phyloP scores from a whole-genome alignment of 2,797 vertebrate species.

The Parauchenoglanis ngamensis region DNA sequence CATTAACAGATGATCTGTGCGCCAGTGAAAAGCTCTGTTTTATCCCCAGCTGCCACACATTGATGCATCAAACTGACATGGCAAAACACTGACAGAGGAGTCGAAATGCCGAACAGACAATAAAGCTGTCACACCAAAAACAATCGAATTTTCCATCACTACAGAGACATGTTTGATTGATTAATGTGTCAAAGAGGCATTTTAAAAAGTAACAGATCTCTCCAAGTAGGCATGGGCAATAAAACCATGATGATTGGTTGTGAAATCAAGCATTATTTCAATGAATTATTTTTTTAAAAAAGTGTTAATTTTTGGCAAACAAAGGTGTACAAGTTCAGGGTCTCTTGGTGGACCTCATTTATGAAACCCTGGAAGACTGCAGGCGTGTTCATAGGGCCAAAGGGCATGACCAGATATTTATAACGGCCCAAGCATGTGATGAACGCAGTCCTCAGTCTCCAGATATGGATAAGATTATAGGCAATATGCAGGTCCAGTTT shows the following conservation, averaged over 20 bases:
- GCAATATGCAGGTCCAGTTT: too few relatives aligned
- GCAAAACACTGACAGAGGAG: neutral
- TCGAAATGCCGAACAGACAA: conserved; percentile 22
- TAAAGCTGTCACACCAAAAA: neutral
- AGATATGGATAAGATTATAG: too few relatives aligned
- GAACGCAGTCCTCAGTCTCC: too few relatives aligned
- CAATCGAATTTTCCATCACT: neutral
- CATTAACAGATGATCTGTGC: conserved; percentile 1
- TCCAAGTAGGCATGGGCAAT: neutral
- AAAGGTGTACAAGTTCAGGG: too few relatives aligned
- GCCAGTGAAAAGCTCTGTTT: neutral
- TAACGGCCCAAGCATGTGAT: too few relatives aligned
- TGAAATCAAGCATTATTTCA: neutral
- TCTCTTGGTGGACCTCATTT: too few relatives aligned
- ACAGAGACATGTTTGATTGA: conserved; percentile 8
- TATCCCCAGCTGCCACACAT: neutral
- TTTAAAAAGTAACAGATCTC: neutral
- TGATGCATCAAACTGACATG: neutral
- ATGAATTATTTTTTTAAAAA: neutral
- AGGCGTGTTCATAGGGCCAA: too few relatives aligned
- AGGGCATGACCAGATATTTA: too few relatives aligned
- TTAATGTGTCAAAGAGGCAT: neutral
- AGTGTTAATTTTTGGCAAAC: too few relatives aligned
- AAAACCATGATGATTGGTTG: too few relatives aligned
- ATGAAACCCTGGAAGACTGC: too few relatives aligned